Evolutionary conservation across 2,888 invertebrate genomes (phyloP).

Genomic region (Drosophila imparisetae): DNA sequence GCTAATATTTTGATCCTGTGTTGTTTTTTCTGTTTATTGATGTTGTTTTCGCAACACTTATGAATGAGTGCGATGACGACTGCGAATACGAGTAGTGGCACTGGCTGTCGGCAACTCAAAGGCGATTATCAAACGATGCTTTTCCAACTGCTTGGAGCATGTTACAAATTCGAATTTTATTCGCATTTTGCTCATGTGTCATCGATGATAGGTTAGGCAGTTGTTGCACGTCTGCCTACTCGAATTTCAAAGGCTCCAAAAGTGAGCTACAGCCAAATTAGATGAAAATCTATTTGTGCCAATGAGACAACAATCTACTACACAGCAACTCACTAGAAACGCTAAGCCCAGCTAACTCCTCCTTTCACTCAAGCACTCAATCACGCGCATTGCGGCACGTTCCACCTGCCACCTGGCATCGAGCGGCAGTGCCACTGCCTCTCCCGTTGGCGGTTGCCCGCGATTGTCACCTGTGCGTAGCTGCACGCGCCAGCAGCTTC

Average conservation of each 20-base stretch:
- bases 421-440: conserved; percentile 11
- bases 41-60: conserved; percentile 12
- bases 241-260: conserved; percentile 58
- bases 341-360: background rate
- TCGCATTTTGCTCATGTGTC: conserved; percentile 4
- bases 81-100: conserved; percentile 11
- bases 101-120: conserved; percentile 30
- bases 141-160: conserved; percentile 47
- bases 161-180: conserved; percentile 57
- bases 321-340: background rate
- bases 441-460: conserved; percentile 29
- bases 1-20: background rate
- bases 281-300: conserved; percentile 67
- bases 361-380: conserved; percentile 31
- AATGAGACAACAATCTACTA: conserved; percentile 38
- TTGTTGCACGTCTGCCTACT: conserved; percentile 63
- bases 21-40: conserved; percentile 15
- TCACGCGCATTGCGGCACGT: conserved; percentile 70
- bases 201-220: conserved; percentile 46
- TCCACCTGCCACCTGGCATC: conserved; percentile 25
- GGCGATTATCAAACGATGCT: conserved; percentile 55
- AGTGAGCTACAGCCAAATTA: conserved; percentile 36
- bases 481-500: conserved; percentile 53
- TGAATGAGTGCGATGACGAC: background rate
- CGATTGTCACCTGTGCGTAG: conserved; percentile 72